Evolutionary conservation across 2,113 vertebrate species (phyloP).

Genomic region (Cyphomyrus plagiostoma): DNA sequence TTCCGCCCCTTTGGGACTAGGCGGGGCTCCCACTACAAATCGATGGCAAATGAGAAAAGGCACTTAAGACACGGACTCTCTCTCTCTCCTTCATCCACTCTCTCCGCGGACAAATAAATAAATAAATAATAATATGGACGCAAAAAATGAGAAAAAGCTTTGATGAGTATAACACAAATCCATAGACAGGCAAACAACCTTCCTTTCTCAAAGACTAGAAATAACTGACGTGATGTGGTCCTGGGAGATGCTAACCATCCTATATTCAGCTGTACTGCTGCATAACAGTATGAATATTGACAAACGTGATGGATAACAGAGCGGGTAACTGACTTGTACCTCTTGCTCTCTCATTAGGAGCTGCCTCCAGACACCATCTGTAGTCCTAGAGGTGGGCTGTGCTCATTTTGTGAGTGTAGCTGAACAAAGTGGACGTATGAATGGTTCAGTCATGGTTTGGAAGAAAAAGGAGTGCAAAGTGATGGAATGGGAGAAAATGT

Average conservation of each 20-base stretch:
- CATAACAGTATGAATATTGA: background rate
- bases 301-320: background rate
- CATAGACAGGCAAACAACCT: background rate
- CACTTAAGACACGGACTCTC: background rate
- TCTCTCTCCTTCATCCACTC: background rate
- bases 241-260: background rate
- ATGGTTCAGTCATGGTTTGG: background rate
- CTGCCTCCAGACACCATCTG: background rate
- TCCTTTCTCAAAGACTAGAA: background rate
- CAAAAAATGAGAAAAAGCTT: background rate
- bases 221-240: background rate
- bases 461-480: background rate
- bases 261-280: background rate
- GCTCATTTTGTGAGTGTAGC: background rate
- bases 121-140: background rate
- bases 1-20: slow-evolving; percentile 14
- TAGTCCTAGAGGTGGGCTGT: background rate
- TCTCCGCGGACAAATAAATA: background rate
- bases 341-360: background rate
- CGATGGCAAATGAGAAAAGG: slow-evolving; percentile 13
- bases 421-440: background rate
- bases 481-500: background rate
- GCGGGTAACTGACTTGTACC: background rate
- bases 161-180: background rate
- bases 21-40: slow-evolving; percentile 1